Evolutionary conservation across 2,888 invertebrate genomes (phyloP), one percentile per base, ranked within the genome.

Genomic region (Drosophila niveifrons): DNA sequence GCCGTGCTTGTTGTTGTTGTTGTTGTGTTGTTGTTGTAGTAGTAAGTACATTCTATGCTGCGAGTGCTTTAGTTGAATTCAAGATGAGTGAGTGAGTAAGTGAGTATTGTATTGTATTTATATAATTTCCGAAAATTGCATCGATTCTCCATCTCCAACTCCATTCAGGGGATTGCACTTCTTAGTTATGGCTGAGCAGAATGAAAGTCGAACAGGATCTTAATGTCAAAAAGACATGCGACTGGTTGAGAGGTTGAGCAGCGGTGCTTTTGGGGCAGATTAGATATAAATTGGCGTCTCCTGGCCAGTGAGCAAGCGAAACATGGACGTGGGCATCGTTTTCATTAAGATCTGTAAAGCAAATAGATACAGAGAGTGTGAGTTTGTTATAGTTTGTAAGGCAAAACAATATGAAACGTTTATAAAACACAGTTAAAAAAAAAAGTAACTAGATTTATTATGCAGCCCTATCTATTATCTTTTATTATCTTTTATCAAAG

Each of bases 311-410:
- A 99, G 94, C 92, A 99, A 95, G 91, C 99, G 95, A 94, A 99
- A 99, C 98, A 99, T 99, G 78, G 99, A 99, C 84, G 99, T 99
- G 88, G 99, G 99, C 99, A 99, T 99, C 62, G 99, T 99, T 94
- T 99, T 99, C 99, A 99, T 99, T 90, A 99, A 95, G 90, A 99
- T 99, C 98, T 99, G 94, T 34, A 94, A 72, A 69, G 65, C 41
- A 46, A 59, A 23, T 23, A 4, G 6, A 23, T 23, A 23, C 6
- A 23, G 23, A 6, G 4, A 23, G 6, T 23, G 23, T 23, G 6
- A 23, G 23, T 23, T 6, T 4, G 23, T 23, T 23, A 23, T 6
- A 23, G 23, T 23, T 23, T 23, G 23, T 23, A 1, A 23, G 1
- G 6, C 3, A 23, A 23, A 23, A 0, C 6, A 23, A 23, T n/a